Evolutionary conservation across 2,113 vertebrate genomes (phyloP), one percentile per base, ranked within the genome.

Genomic region (Cyprinus carpio): DNA sequence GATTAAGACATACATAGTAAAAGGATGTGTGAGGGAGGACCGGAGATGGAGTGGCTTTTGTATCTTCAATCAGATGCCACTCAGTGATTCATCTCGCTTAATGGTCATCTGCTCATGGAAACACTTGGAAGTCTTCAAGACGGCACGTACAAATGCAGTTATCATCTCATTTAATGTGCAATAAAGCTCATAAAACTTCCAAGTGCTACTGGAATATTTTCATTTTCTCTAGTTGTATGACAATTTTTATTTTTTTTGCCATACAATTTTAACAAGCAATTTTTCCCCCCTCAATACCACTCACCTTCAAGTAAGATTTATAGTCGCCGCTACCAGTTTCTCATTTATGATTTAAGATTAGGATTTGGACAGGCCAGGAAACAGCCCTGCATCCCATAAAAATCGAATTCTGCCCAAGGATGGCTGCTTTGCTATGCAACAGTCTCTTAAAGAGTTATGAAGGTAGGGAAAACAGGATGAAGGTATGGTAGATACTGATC

Each of bases 331-430:
- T 27, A 31, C 31, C 49, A 6, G 81, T 72, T 72, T 83, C 67
- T 58, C 67, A 74, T 83, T 83, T 83, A 74, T 25, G 67, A 83
- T 49, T 72, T 83, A 40, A 83, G 81, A 83, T 83, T 72, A 74
- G 49, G 65, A 83, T 72, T 83, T 40, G 29, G 65, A 83, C 64
- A 7, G 80, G 43, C 25, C 64, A 49, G 80, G 31, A 82, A 69
- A 82, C 65, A 40, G 65, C 81, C 67, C 67, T 58, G 67, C 31
- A 83, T 74, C 81, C 29, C 67, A 71, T 69, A 82, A 71, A 82
- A 74, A 83, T 83, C 29, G 0, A 72, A 83, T 83, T 83, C 29
- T 72, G 49, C 51, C 81, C 31, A 40, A 18, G 15, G 60, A 40
- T 64, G 40, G 78, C 64, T 46, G 60, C 27, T 60, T 54, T 9